These are phyloP conservation scores for Kradibia gibbosae DNA, from an alignment of 1,140 invertebrate genomes.

Conservation along the genomic window DNA sequence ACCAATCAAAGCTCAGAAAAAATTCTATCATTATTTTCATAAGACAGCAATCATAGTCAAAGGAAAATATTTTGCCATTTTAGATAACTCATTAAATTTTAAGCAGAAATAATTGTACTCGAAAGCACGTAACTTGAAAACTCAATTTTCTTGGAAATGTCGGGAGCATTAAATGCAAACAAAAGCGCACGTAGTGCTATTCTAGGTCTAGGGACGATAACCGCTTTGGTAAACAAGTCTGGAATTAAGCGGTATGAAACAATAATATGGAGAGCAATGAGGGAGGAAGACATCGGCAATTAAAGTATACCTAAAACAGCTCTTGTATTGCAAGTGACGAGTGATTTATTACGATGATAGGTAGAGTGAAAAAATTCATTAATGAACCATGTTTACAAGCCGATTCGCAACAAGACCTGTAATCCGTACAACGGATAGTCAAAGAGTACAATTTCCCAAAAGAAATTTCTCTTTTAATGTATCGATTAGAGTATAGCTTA, in stretches of 20 bases:
- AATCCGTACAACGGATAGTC: not conserved
- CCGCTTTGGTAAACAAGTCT: not conserved
- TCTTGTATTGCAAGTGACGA: conserved; percentile 44
- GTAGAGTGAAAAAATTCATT: conserved; percentile 37
- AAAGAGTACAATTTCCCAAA: too few relatives aligned
- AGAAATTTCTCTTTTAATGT: conserved; percentile 15
- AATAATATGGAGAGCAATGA: conserved; percentile 22
- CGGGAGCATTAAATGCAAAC: not conserved
- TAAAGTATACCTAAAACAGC: conserved; percentile 27
- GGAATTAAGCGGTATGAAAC: not conserved
- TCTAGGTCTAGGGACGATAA: not conserved
- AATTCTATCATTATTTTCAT: not conserved
- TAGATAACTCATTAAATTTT: too few relatives aligned
- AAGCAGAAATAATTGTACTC: too few relatives aligned
- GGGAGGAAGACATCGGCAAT: not conserved
- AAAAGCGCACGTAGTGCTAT: not conserved
- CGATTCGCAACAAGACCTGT: not conserved
- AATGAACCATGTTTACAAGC: not conserved
- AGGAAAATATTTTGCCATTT: not conserved
- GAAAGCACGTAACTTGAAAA: not conserved
- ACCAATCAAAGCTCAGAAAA: too few relatives aligned
- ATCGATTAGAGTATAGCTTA: not conserved
- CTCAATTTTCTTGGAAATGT: not conserved
- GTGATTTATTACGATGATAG: conserved; percentile 48
- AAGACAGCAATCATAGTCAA: not conserved